phyloP scores from a whole-genome alignment of 1,140 invertebrate species.

The Calliphora vicina region DNA sequence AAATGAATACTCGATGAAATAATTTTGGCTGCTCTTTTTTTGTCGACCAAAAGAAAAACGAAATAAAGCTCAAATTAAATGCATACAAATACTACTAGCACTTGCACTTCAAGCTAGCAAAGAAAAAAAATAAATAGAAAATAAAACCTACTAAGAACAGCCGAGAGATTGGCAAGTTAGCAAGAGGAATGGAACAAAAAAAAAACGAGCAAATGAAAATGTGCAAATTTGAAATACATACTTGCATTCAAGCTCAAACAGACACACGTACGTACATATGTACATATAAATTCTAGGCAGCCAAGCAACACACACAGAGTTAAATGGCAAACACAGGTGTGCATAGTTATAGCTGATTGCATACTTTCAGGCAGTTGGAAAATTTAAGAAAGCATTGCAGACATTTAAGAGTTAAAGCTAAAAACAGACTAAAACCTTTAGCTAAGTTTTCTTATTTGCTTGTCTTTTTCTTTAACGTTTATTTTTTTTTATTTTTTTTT shows the following conservation, averaged over 20 bases:
- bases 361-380: slow-evolving; percentile 33
- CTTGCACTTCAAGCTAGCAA: slow-evolving; percentile 4
- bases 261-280: not conserved
- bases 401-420: slow-evolving; percentile 5
- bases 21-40: not conserved
- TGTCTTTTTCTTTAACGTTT: not conserved
- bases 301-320: not conserved
- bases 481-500: not conserved
- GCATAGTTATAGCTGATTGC: slow-evolving; percentile 30
- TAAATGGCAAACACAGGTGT: slow-evolving; percentile 29
- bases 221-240: slow-evolving; percentile 6
- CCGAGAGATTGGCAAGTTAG: too few relatives aligned
- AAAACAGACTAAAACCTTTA: slow-evolving; percentile 22
- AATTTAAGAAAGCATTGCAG: slow-evolving; percentile 27
- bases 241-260: not conserved
- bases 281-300: too few relatives aligned
- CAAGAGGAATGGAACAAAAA: not conserved
- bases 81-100: slow-evolving; percentile 29
- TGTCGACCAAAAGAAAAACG: too few relatives aligned
- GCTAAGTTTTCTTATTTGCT: slow-evolving; percentile 19
- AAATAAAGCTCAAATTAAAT: slow-evolving; percentile 32
- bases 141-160: too few relatives aligned
- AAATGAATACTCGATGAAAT: slow-evolving; percentile 8
- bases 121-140: too few relatives aligned
- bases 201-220: not conserved